Evolutionary conservation across 2,797 vertebrate genomes (phyloP).

Genomic region (Molossus molossus): DNA sequence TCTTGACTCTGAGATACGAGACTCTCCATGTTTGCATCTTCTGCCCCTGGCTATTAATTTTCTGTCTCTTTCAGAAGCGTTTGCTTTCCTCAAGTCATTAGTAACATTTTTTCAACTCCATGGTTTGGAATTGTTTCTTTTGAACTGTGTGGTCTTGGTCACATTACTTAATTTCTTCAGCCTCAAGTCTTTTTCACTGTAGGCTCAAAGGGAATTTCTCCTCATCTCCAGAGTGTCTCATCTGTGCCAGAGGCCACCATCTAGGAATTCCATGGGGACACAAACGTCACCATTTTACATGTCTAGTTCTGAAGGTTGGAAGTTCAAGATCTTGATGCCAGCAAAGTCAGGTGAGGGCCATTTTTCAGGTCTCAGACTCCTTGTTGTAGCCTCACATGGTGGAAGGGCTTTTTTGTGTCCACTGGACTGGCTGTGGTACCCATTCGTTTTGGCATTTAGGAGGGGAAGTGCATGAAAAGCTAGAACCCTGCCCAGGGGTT

Average conservation of each 20-base stretch:
- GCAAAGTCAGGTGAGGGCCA: neutral
- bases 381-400: neutral
- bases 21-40: neutral
- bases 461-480: neutral
- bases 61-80: neutral
- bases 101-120: neutral
- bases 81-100: neutral
- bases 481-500: neutral
- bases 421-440: neutral
- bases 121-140: neutral
- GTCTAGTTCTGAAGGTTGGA: neutral
- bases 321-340: neutral
- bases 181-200: neutral
- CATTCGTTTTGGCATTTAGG: neutral
- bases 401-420: neutral
- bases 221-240: neutral
- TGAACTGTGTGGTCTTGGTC: neutral
- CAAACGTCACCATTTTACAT: neutral
- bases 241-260: neutral
- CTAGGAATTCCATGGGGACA: neutral
- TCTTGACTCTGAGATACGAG: neutral
- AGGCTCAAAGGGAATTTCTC: neutral
- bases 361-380: neutral
- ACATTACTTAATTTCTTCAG: neutral
- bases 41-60: neutral